These are phyloP conservation scores for Hyposoter dolosus DNA, from an alignment of 2,888 invertebrate genomes.

Conservation along the genomic window DNA sequence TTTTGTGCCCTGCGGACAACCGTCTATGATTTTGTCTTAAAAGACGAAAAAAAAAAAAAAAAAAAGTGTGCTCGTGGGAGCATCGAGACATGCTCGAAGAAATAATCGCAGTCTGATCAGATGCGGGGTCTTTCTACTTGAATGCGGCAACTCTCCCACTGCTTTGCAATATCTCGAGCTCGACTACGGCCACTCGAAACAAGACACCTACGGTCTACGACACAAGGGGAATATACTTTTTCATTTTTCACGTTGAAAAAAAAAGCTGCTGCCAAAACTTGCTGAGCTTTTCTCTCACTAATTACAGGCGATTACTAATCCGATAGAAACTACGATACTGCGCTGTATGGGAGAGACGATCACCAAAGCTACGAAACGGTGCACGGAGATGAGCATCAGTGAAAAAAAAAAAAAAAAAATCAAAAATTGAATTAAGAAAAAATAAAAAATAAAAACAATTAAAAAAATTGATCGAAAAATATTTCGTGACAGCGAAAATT, in stretches of 20 bases:
- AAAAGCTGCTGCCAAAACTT: conserved; percentile 36
- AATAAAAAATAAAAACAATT: neutral
- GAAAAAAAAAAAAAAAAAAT: neutral
- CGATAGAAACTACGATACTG: neutral
- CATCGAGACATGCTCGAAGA: neutral
- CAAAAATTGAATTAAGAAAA: neutral
- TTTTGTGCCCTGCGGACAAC: neutral
- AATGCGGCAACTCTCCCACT: conserved; percentile 3
- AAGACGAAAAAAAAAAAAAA: neutral
- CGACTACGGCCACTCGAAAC: conserved; percentile 5
- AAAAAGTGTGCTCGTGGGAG: neutral
- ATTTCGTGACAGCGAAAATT: neutral
- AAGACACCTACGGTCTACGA: conserved; percentile 35
- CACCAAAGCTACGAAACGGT: neutral
- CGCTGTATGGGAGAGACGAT: conserved; percentile 13
- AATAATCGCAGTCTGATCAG: conserved; percentile 24
- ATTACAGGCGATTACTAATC: conserved; percentile 35
- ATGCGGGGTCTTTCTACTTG: conserved; percentile 49
- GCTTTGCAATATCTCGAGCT: conserved; percentile 20
- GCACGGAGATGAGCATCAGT: neutral
- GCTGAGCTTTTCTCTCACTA: conserved; percentile 37
- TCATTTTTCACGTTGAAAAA: neutral
- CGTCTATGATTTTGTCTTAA: neutral
- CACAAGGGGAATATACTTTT: conserved; percentile 32
- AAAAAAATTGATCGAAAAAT: neutral